Evolutionary conservation across 23 tunicate genomes (phyloP), one percentile per base, ranked within the genome.

Genomic region (Trididemnum miniatum): DNA sequence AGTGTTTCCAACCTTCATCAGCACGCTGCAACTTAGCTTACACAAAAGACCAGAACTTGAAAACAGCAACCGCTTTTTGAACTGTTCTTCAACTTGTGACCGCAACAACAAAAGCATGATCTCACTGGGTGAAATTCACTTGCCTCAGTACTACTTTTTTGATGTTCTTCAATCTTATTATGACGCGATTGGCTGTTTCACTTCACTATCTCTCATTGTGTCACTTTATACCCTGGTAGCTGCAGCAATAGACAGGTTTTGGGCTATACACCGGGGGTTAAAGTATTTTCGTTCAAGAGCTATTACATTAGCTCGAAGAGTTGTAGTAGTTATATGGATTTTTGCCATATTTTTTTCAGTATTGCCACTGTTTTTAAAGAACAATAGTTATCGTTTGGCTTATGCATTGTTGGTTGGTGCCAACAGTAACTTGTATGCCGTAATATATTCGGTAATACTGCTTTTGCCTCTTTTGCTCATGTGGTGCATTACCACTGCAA

Each of bases 1-100:
- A 30, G 88, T 84, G 31, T 79, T 89, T 54, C 95, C 95, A 4
- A 84, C 88, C 1, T 88, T 88, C 35, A 59, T 77, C 20, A 75
- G 78, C 37, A 65, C 78, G 7, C 5, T 88, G 71, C 54, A n/a
- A 34, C 36, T 59, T 35, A 31, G 5, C 22, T 5, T 12, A 4
- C 29, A 60, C 35, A 60, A n/a, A n/a, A n/a, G n/a, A n/a, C n/a
- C n/a, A n/a, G n/a, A n/a, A n/a, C n/a, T n/a, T n/a, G n/a, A n/a
- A n/a, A n/a, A n/a, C n/a, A n/a, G n/a, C n/a, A n/a, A n/a, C n/a
- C n/a, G n/a, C n/a, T n/a, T n/a, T n/a, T n/a, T n/a, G n/a, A n/a
- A n/a, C n/a, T n/a, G n/a, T n/a, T n/a, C n/a, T n/a, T n/a, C n/a
- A n/a, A n/a, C n/a, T n/a, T n/a, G n/a, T n/a, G n/a, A n/a, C n/a